These are phyloP conservation scores for Engystomops pustulosus DNA, from an alignment of 2,113 vertebrate genomes.

Conservation along the genomic window DNA sequence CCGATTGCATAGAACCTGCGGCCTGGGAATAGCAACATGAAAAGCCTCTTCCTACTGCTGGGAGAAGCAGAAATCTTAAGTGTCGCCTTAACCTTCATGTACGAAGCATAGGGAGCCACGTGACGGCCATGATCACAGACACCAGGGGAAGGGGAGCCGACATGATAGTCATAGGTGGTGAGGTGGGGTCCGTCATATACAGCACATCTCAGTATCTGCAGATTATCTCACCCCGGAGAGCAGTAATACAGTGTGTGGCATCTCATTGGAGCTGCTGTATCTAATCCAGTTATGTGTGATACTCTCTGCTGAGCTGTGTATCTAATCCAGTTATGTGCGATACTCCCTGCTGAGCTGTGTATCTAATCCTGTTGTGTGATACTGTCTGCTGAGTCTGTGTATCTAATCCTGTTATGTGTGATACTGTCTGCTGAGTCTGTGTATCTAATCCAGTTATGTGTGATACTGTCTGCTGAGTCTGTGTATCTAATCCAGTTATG, in stretches of 20 bases:
- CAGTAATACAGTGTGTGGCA: no score
- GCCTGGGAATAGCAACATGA: conserved; percentile 36
- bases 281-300: no score
- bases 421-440: background rate
- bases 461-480: background rate
- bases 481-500: background rate
- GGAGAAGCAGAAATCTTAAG: conserved; percentile 33
- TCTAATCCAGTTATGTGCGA: no score
- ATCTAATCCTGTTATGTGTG: background rate
- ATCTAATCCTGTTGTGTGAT: background rate
- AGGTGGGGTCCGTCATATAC: background rate
- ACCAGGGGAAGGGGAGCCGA: background rate
- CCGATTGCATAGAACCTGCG: conserved; percentile 34
- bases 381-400: background rate
- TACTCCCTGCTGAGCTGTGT: no score
- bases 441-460: background rate
- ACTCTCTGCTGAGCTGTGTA: no score
- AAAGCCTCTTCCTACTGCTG: conserved; percentile 31
- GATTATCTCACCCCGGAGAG: no score
- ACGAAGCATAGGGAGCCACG: background rate
- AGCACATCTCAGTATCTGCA: background rate
- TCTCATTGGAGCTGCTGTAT: no score
- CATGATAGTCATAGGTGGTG: background rate
- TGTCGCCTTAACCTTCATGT: conserved; percentile 47
- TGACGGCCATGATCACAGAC: conserved; percentile 14